phyloP scores from a whole-genome alignment of 2,113 vertebrate genomes.

The Hemiprocne comata region DNA sequence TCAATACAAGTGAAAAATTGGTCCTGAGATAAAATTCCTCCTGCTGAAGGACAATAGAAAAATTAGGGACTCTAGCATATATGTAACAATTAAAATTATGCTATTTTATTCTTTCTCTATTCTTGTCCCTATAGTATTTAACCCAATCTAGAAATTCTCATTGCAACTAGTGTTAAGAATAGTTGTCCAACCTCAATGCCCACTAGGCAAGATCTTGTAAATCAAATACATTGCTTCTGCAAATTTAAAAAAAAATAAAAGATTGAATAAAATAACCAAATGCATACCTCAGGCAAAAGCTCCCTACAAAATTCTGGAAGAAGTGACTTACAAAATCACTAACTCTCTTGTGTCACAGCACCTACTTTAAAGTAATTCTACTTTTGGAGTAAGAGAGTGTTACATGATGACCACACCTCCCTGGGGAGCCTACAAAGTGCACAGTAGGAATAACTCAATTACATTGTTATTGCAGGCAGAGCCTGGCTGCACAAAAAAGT shows the following conservation, averaged over 20 bases:
- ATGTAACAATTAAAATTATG: not conserved
- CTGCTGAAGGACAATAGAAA: not conserved
- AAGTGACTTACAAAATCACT: not conserved
- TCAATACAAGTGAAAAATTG: not conserved
- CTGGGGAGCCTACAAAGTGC: not conserved
- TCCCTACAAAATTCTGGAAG: not conserved
- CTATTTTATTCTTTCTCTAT: not conserved
- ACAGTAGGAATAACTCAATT: not conserved
- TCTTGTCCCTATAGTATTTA: not conserved
- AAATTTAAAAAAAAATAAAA: not conserved
- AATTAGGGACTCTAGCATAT: not conserved
- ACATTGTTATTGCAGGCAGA: not conserved
- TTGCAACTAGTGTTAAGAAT: not conserved
- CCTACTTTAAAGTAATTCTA: not conserved
- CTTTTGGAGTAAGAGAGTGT: not conserved
- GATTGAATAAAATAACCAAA: not conserved
- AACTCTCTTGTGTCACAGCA: not conserved
- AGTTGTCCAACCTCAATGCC: not conserved
- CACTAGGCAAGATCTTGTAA: not conserved
- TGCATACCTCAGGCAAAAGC: not conserved
- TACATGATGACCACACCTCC: not conserved
- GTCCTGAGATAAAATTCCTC: not conserved
- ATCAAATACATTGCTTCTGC: not conserved
- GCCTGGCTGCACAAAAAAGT: not conserved
- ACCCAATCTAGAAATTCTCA: not conserved